Conservation (phyloP, 1,140 invertebrate species). For the honey bee (Apis mellifera) region Amel_HAv3.1 CM009942.2:11274501-11275000, state of each 20-base stretch:
- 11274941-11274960: constrained; percentile 43
- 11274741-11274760: background rate
- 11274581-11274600: constrained; percentile 32
- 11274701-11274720: background rate
- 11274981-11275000: constrained; percentile 47
- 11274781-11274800: background rate
- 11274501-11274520: background rate
- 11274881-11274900: no score
- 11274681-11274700: background rate
- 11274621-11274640: background rate
- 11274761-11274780: background rate
- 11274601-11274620: constrained; percentile 3
- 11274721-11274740: background rate
- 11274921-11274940: constrained; percentile 45
- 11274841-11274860: background rate
- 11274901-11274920: no score
- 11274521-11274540: constrained; percentile 5
- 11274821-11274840: background rate
- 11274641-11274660: background rate
- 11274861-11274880: no score
- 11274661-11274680: background rate
- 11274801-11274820: constrained; percentile 14
- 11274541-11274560: constrained; percentile 21
- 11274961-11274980: constrained; percentile 41
- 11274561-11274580: constrained; percentile 63